phyloP scores from a whole-genome alignment of 2,888 invertebrate species.

The Hypselothyrea guttata region DNA sequence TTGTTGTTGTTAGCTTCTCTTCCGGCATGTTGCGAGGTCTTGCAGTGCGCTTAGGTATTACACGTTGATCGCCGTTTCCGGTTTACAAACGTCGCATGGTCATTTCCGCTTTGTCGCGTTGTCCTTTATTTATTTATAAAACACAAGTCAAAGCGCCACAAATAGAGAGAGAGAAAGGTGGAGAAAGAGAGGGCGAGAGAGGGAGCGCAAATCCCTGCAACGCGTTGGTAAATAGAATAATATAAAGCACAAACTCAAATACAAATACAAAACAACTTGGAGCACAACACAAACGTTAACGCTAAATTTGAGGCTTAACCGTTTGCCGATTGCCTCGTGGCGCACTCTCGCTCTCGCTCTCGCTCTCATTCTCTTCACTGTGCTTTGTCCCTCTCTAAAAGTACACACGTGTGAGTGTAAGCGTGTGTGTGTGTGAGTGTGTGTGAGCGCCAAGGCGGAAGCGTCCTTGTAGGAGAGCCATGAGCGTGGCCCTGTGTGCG shows the following conservation, averaged over 20 bases:
- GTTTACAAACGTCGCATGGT: conserved; percentile 54
- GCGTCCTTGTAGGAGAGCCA: conserved; percentile 63
- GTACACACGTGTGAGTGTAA: conserved; percentile 11
- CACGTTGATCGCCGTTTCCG: conserved; percentile 46
- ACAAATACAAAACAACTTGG: conserved; percentile 19
- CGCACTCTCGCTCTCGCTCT: conserved; percentile 4
- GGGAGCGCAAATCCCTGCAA: conserved; percentile 23
- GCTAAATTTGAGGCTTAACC: conserved; percentile 65
- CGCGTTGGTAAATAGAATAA: conserved; percentile 59
- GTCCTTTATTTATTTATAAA: conserved; percentile 44
- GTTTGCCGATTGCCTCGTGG: conserved; percentile 43
- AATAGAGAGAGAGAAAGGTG: background rate
- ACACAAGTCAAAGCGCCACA: background rate
- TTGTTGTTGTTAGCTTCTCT: conserved; percentile 40
- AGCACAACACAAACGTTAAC: conserved; percentile 65
- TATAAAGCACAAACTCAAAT: conserved; percentile 62
- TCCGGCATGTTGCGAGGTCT: conserved; percentile 58
- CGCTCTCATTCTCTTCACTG: too few species aligned
- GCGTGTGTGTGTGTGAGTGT: conserved; percentile 6
- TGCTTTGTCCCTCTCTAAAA: too few species aligned
- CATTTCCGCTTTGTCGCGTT: conserved; percentile 46
- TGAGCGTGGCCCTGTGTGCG: conserved; percentile 44
- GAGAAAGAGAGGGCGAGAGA: conserved; percentile 1
- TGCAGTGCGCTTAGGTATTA: conserved; percentile 14
- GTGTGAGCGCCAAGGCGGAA: conserved; percentile 56